Evolutionary conservation across 2,113 vertebrate genomes (phyloP).

Genomic region (Cygnus atratus): DNA sequence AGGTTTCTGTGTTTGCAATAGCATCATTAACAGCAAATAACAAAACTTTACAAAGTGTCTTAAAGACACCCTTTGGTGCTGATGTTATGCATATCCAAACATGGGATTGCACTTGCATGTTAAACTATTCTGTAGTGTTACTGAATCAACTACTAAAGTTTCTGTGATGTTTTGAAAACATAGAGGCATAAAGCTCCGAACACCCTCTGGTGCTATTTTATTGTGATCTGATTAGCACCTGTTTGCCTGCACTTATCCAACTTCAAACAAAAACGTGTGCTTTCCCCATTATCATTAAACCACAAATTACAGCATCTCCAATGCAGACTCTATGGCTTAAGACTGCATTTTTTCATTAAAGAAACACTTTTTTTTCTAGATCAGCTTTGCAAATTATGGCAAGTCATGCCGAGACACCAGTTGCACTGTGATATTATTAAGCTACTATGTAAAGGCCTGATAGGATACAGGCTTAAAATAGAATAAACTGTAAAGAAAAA

Average conservation of each 20-base stretch:
- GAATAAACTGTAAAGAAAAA: neutral
- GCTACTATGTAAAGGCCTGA: neutral
- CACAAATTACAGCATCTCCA: neutral
- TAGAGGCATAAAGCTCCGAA: neutral
- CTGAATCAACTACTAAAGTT: slow-evolving; percentile 10
- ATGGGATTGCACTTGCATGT: neutral
- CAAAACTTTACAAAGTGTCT: neutral
- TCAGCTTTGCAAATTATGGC: slow-evolving; percentile 27
- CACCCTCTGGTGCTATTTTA: slow-evolving; percentile 20
- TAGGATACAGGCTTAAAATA: neutral
- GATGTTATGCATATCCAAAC: neutral
- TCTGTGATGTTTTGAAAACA: slow-evolving; percentile 57
- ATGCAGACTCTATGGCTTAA: neutral
- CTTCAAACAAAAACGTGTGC: slow-evolving; percentile 40
- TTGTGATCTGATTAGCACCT: slow-evolving; percentile 67
- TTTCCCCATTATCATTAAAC: slow-evolving; percentile 30
- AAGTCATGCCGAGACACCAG: neutral
- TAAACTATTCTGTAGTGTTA: slow-evolving; percentile 22
- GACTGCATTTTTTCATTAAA: neutral
- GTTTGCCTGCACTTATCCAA: slow-evolving; percentile 53
- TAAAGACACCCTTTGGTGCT: neutral
- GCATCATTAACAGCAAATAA: neutral
- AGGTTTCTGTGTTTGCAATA: neutral
- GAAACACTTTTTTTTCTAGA: neutral
- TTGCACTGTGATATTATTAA: neutral